Percentiles rank a stretch among this genome's conserved stretches.
Evolutionary conservation across 2,888 invertebrate species (phyloP).

Genomic region (Antheraea assamensis): DNA sequence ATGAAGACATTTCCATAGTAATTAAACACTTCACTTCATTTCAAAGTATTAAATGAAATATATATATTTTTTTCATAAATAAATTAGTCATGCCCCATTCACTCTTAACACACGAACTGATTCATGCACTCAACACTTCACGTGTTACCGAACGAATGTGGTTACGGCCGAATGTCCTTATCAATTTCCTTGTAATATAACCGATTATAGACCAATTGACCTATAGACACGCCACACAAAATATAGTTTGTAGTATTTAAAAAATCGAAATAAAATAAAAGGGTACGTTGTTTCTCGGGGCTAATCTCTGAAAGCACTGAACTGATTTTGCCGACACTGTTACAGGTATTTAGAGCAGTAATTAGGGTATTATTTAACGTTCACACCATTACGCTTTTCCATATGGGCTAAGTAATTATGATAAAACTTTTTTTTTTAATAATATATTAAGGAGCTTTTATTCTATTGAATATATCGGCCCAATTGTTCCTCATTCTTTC

Average conservation of each 20-base stretch:
- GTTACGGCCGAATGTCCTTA: constrained; percentile 20
- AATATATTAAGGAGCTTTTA: too few species aligned
- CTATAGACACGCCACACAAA: neutral
- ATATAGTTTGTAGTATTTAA: neutral
- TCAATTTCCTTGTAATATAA: constrained; percentile 24
- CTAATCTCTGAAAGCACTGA: too few species aligned
- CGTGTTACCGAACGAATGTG: neutral
- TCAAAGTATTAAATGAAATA: neutral
- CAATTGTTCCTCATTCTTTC: too few species aligned
- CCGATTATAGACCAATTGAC: neutral
- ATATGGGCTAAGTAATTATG: too few species aligned
- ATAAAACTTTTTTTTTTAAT: too few species aligned
- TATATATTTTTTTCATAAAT: neutral
- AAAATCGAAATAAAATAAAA: too few species aligned
- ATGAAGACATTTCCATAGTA: constrained; percentile 20
- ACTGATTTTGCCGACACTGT: too few species aligned
- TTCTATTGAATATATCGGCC: too few species aligned
- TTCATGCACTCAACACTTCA: constrained; percentile 3
- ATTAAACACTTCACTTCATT: constrained; percentile 1
- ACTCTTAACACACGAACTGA: neutral
- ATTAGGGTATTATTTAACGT: too few species aligned
- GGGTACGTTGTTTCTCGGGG: too few species aligned
- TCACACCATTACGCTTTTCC: too few species aligned
- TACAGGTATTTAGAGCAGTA: too few species aligned
- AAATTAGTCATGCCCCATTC: neutral